A percentile compares a stretch with the other conserved stretches of the same genome.
Evolutionary conservation across 2,113 vertebrate species (phyloP).

Genomic region (rabbit (Oryctolagus cuniculus)): DNA sequence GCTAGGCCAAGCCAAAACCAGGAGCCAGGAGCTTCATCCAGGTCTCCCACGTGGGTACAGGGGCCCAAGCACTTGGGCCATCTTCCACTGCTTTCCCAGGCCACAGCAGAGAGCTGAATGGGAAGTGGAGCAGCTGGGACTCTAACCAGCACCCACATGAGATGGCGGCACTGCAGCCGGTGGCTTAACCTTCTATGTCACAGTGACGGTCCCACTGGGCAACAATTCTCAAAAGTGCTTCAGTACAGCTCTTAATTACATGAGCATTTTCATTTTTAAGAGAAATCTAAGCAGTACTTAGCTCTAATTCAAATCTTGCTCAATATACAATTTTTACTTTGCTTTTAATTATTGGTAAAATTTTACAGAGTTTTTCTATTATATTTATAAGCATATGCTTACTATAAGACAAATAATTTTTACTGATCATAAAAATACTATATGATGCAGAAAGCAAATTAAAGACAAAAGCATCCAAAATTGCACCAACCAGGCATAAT

Average conservation of each 20-base stretch:
- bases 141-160: too few species aligned
- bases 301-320: not conserved
- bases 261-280: not conserved
- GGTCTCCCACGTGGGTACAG: too few species aligned
- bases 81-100: too few species aligned
- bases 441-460: not conserved
- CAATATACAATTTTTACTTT: slow-evolving; percentile 22
- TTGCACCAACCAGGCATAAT: not conserved
- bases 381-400: not conserved
- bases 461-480: slow-evolving; percentile 12
- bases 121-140: too few species aligned
- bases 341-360: not conserved
- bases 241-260: not conserved
- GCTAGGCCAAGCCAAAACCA: too few species aligned
- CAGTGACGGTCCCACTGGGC: too few species aligned
- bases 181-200: too few species aligned
- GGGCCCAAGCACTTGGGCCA: too few species aligned
- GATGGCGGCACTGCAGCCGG: too few species aligned
- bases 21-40: too few species aligned
- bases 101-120: too few species aligned
- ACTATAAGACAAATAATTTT: not conserved
- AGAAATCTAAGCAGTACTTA: not conserved
- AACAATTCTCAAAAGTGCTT: not conserved
- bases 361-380: slow-evolving; percentile 32
- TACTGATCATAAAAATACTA: slow-evolving; percentile 15